Percentiles rank a stretch among this genome's conserved stretches.
These are phyloP conservation scores for Oscheius sp. DNA, from an alignment of 2,888 invertebrate species.

Conservation along the genomic window DNA sequence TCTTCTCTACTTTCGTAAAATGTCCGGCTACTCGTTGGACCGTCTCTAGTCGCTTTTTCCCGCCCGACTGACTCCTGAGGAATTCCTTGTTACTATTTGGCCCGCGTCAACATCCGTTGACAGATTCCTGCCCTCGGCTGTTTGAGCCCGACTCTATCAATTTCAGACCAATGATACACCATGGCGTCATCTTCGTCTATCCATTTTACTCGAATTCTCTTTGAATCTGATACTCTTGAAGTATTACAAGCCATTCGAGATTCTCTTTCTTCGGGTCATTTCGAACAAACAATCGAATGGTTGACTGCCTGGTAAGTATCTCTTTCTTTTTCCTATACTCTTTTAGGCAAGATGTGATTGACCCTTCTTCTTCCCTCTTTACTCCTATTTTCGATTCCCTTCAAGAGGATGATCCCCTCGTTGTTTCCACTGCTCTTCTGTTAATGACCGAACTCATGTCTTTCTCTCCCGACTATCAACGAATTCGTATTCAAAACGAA, in stretches of 20 bases:
- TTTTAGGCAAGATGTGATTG: conserved; percentile 27
- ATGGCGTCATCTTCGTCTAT: background rate
- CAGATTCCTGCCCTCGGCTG: conserved; percentile 4
- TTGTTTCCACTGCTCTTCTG: background rate
- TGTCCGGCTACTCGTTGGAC: background rate
- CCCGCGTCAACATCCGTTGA: too few relatives aligned
- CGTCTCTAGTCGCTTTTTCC: too few relatives aligned
- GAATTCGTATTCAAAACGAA: conserved; percentile 24
- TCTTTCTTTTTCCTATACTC: too few relatives aligned
- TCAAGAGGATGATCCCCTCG: conserved; percentile 4
- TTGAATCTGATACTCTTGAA: conserved; percentile 18
- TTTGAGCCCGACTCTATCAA: background rate
- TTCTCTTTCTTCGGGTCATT: background rate
- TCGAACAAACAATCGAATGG: conserved; percentile 20
- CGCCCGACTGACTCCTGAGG: too few relatives aligned
- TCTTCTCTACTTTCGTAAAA: background rate
- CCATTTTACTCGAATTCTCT: conserved; percentile 17
- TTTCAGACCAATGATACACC: conserved; percentile 10
- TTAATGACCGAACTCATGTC: background rate
- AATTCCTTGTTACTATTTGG: too few relatives aligned
- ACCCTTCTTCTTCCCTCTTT: conserved; percentile 9
- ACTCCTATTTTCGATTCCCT: conserved; percentile 11
- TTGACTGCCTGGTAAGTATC: conserved; percentile 28
- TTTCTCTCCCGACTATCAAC: conserved; percentile 6
- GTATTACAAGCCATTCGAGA: conserved; percentile 1